phyloP scores from a whole-genome alignment of 2,888 invertebrate genomes.

The Thymelicus lineola region DNA sequence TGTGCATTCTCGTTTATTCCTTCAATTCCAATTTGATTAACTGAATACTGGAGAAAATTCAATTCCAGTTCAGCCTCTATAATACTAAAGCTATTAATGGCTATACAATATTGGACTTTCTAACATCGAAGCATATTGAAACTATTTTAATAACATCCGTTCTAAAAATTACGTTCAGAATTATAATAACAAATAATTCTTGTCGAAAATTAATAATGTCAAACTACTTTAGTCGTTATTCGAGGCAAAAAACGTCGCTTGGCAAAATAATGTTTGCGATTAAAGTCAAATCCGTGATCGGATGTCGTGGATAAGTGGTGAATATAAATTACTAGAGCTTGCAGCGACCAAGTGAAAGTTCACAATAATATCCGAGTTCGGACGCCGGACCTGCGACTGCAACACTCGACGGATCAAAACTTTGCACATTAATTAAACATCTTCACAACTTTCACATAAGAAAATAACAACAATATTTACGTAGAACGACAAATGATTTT shows the following conservation, averaged over 20 bases:
- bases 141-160: background rate
- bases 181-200: too few species aligned
- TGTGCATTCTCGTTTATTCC: too few species aligned
- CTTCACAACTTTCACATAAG: constrained; percentile 63
- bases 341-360: constrained; percentile 73
- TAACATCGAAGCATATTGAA: constrained; percentile 36
- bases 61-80: constrained; percentile 40
- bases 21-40: constrained; percentile 12
- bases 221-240: background rate
- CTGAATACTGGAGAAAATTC: constrained; percentile 39
- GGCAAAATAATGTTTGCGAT: constrained; percentile 34
- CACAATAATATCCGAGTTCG: constrained; percentile 56
- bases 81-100: constrained; percentile 13
- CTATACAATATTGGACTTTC: constrained; percentile 39
- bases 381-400: constrained; percentile 62
- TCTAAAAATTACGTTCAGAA: background rate
- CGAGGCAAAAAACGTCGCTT: constrained; percentile 31
- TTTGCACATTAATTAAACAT: constrained; percentile 61
- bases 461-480: constrained; percentile 47
- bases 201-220: constrained; percentile 18
- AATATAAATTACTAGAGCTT: constrained; percentile 67
- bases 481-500: constrained; percentile 21
- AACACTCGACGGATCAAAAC: constrained; percentile 64
- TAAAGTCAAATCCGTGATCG: constrained; percentile 67
- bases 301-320: constrained; percentile 66